A percentile compares a stretch with the other conserved stretches of the same genome.
phyloP scores from a whole-genome alignment of 1,140 invertebrate species.

The Drosophila funebris region DNA sequence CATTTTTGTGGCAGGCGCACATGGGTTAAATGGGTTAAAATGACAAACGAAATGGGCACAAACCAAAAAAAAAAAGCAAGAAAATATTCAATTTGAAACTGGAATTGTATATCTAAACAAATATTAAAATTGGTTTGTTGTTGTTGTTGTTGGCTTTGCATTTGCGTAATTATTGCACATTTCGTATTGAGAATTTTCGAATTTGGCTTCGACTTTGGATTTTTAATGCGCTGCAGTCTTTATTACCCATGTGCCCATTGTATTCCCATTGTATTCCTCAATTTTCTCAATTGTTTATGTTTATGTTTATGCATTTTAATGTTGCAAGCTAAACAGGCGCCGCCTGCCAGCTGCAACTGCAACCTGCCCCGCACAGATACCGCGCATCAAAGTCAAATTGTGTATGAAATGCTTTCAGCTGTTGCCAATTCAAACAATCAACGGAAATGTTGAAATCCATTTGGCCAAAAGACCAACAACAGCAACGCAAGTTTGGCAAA shows the following conservation, averaged over 20 bases:
- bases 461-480: neutral
- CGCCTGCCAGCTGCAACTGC: constrained; percentile 26
- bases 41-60: constrained; percentile 65
- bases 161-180: constrained; percentile 34
- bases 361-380: constrained; percentile 4
- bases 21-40: constrained; percentile 76
- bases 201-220: constrained; percentile 11
- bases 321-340: constrained; percentile 8
- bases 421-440: constrained; percentile 70
- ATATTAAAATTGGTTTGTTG: constrained; percentile 40
- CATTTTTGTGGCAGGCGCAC: constrained; percentile 57
- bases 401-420: constrained; percentile 56
- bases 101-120: constrained; percentile 49
- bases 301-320: constrained; percentile 58
- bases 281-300: constrained; percentile 57
- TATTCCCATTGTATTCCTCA: constrained; percentile 8
- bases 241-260: constrained; percentile 53
- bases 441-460: constrained; percentile 41
- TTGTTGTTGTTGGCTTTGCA: constrained; percentile 42
- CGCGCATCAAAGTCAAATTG: constrained; percentile 72
- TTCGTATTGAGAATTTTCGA: constrained; percentile 1
- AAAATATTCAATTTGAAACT: neutral
- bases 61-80: constrained; percentile 3
- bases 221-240: constrained; percentile 49
- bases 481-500: constrained; percentile 3